Conservation (phyloP, 1,140 invertebrate genomes). For the Carcinoscorpius rotundicauda region DNA sequence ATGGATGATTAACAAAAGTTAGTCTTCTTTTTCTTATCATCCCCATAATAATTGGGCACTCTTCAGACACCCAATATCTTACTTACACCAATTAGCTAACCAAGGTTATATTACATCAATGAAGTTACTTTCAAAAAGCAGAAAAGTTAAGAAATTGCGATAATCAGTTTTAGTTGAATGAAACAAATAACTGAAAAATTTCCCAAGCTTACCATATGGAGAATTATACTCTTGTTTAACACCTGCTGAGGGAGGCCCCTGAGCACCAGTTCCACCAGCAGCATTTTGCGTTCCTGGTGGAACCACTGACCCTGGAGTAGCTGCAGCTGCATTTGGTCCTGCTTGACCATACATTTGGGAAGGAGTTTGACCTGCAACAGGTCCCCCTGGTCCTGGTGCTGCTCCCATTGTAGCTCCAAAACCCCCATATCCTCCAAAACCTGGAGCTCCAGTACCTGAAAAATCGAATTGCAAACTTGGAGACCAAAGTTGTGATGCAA, state of each 20-base stretch:
- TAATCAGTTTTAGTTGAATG: no score
- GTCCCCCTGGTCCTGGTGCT: slow-evolving; percentile 5
- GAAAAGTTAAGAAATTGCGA: no score
- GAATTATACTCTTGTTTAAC: not conserved
- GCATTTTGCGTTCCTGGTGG: not conserved
- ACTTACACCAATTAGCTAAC: no score
- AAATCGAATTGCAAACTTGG: no score
- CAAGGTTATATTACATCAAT: no score
- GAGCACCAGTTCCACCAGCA: not conserved
- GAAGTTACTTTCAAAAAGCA: no score
- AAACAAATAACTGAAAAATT: not conserved
- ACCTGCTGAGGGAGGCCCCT: not conserved
- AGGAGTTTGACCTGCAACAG: slow-evolving; percentile 8
- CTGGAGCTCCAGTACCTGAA: not conserved
- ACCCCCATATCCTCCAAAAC: slow-evolving; percentile 13
- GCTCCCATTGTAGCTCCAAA: slow-evolving; percentile 9
- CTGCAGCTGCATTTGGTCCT: slow-evolving; percentile 4
- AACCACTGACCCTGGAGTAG: not conserved
- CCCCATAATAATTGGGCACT: no score
- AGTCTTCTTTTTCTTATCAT: no score
- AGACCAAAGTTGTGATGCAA: no score
- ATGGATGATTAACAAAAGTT: no score
- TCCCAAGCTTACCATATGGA: not conserved
- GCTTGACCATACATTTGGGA: not conserved
- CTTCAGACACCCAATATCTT: no score